These are phyloP conservation scores for Eonycteris spelaea DNA, from an alignment of 2,113 vertebrate genomes.

Conservation along the genomic window DNA sequence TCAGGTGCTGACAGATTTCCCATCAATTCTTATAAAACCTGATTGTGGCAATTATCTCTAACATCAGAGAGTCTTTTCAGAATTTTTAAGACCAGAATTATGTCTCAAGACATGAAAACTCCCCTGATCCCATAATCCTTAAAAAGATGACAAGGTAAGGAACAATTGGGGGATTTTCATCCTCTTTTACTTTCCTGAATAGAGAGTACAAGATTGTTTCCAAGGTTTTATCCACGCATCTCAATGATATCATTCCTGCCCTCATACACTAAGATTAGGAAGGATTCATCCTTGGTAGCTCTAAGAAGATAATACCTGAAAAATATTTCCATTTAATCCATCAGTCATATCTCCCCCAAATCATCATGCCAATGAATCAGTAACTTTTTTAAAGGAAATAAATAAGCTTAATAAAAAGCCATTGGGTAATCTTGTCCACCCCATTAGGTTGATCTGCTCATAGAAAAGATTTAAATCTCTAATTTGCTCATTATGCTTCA, in stretches of 20 bases:
- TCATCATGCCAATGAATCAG: constrained; percentile 51
- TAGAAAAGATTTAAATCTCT: constrained; percentile 63
- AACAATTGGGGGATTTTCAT: constrained; percentile 71
- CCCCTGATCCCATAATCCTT: constrained; percentile 73
- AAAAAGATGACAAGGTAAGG: constrained; percentile 72
- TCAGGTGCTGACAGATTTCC: constrained; percentile 67
- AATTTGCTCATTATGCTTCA: constrained; percentile 69
- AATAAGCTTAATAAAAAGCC: constrained; percentile 59
- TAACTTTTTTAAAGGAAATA: constrained; percentile 56
- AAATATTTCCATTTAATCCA: constrained; percentile 63
- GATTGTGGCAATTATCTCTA: constrained; percentile 69
- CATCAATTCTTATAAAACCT: constrained; percentile 65
- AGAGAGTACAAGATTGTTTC: constrained; percentile 67
- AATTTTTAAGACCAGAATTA: constrained; percentile 77
- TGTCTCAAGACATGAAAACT: constrained; percentile 74
- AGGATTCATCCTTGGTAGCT: constrained; percentile 44
- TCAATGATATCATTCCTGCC: constrained; percentile 39
- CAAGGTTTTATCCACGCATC: constrained; percentile 48
- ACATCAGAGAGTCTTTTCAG: constrained; percentile 72
- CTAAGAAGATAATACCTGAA: constrained; percentile 64
- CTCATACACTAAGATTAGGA: constrained; percentile 55
- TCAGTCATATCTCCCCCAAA: constrained; percentile 24
- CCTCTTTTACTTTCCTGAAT: constrained; percentile 61
- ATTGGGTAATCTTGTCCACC: constrained; percentile 69
- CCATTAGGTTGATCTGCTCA: constrained; percentile 76